Base-by-base conservation (phyloP, 2,888 invertebrate genomes). In the Gastrophysa polygoni region DNA sequence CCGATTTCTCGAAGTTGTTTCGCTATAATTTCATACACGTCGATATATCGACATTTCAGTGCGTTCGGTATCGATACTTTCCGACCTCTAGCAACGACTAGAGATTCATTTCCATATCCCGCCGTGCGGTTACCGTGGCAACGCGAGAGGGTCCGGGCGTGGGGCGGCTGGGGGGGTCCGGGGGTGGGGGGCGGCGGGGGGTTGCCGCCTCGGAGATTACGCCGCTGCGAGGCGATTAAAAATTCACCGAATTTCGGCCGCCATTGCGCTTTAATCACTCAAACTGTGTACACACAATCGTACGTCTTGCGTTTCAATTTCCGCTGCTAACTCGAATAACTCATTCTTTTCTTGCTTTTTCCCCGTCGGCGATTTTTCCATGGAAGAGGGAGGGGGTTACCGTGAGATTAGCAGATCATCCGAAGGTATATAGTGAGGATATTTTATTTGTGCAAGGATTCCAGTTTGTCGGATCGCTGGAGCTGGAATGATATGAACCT, bases 181-280 rank as follows among this genome's bases (percentile, higher is more conserved):
- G 7, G 24, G 24, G 24, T 3, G 24, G 7, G 24, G 24, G 24
- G 24, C 4, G 24, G 24, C 4, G 24, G 24, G 3, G 24, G 24
- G 3, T 7, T 24, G 24, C 24, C n/a, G 38, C n/a, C 14, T n/a
- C 14, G 1, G 38, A 14, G 14, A 38, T 38, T 38, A 38, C 14
- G 38, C n/a, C 14, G 38, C 59, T 52, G 59, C 59, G 50, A 71
- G 70, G 62, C 71, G 72, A 72, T 72, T 71, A 71, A 71, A 72
- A 71, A 72, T 72, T 71, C 72, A 71, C 68, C 61, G 61, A 67
- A 59, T 62, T 62, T 60, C 38, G 38, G 38, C n/a, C 38, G 38
- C 38, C 38, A 38, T 38, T 38, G 38, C 38, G n/a, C 38, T 38
- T 38, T 38, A 38, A 38, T 38, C 38, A 38, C 14, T 38, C 38